Conservation (phyloP, 2,113 vertebrate genomes). For the Microtus pennsylvanicus region DNA sequence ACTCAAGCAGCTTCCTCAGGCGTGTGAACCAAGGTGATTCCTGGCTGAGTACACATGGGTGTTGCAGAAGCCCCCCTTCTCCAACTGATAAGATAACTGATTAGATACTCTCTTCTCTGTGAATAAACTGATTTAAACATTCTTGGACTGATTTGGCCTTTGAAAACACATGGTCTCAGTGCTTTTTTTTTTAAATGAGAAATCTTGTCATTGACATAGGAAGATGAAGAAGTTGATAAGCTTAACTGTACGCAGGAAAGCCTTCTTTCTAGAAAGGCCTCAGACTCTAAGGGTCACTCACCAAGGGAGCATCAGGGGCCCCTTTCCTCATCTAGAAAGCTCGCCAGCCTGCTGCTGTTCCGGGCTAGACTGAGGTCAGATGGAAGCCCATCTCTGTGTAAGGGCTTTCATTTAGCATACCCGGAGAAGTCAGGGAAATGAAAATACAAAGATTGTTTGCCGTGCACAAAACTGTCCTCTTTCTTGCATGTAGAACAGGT, state of each 20-base stretch:
- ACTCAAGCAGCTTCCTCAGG: background rate
- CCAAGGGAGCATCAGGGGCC: background rate
- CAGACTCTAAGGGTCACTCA: background rate
- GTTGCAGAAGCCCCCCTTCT: background rate
- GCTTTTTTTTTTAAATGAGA: background rate
- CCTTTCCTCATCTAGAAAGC: conserved; percentile 6
- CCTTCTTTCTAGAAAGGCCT: conserved; percentile 8
- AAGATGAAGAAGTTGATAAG: background rate
- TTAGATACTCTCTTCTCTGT: background rate
- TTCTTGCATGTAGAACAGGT: background rate
- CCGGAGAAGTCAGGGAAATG: background rate
- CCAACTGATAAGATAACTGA: background rate
- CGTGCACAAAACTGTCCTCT: conserved; percentile 17
- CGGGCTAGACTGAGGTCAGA: background rate
- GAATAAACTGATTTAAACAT: background rate
- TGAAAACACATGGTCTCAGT: background rate
- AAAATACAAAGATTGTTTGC: background rate
- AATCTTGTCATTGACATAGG: background rate
- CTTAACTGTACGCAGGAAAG: background rate
- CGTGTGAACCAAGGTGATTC: background rate
- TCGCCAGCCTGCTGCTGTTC: background rate
- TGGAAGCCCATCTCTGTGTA: background rate
- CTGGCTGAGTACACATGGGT: background rate
- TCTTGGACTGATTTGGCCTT: background rate
- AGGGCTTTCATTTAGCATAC: background rate